Conservation (phyloP, 2,888 invertebrate species). For the Pollenia labialis region DNA sequence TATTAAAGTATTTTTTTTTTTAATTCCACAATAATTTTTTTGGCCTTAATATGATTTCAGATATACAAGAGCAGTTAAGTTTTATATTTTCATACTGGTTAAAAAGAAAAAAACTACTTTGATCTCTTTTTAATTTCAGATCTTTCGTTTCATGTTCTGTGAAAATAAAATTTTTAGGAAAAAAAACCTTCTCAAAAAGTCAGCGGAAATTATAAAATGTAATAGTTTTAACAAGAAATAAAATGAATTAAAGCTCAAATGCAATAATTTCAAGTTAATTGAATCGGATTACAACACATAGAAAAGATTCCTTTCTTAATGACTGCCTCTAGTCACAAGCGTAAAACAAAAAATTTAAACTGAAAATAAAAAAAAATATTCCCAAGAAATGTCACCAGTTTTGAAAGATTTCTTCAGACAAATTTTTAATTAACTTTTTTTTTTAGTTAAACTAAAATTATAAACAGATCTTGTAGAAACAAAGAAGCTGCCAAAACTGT, state of each 20-base stretch:
- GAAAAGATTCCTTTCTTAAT: background rate
- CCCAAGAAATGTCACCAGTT: too few relatives aligned
- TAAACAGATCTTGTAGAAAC: too few relatives aligned
- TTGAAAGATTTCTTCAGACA: too few relatives aligned
- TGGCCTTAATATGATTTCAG: conserved; percentile 16
- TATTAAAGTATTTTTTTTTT: conserved; percentile 28
- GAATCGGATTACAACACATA: conserved; percentile 39
- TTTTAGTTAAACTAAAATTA: too few relatives aligned
- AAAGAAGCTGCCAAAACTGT: too few relatives aligned
- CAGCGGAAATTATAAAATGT: conserved; percentile 54
- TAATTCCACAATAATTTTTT: background rate
- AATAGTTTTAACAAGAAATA: conserved; percentile 44
- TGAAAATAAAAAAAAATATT: too few relatives aligned
- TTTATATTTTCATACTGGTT: background rate
- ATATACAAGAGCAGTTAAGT: background rate
- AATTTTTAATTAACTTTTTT: too few relatives aligned
- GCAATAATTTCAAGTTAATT: conserved; percentile 60
- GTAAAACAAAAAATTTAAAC: too few relatives aligned
- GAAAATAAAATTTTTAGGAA: conserved; percentile 30
- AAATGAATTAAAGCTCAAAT: conserved; percentile 46
- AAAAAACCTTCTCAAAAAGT: conserved; percentile 6
- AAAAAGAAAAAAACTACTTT: background rate
- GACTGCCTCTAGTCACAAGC: too few relatives aligned
- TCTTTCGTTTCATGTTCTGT: conserved; percentile 68
- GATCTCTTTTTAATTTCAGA: conserved; percentile 66